Evolutionary conservation across 2,888 invertebrate genomes (phyloP).

Genomic region (Erebia ligea): DNA sequence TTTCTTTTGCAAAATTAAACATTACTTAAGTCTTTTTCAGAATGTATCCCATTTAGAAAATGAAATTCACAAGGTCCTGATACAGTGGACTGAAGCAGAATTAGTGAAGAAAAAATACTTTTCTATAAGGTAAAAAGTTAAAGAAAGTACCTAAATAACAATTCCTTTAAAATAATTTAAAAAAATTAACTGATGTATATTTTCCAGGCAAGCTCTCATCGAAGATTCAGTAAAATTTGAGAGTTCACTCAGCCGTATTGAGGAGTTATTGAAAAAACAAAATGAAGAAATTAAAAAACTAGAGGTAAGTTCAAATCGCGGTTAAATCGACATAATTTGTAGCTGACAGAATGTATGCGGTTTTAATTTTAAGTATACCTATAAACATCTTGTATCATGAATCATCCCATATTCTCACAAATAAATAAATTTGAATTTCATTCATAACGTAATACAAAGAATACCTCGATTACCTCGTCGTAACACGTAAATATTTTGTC

Average conservation of each 20-base stretch:
- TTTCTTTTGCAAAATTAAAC: not conserved
- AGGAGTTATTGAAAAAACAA: conserved; percentile 86
- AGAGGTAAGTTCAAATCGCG: conserved; percentile 76
- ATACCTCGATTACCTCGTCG: no score
- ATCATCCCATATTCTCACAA: no score
- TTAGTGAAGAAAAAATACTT: conserved; percentile 90
- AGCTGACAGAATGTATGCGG: no score
- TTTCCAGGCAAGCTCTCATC: conserved; percentile 82
- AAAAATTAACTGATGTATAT: not conserved
- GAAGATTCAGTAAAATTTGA: conserved; percentile 89
- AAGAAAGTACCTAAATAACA: not conserved
- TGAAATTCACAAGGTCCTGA: conserved; percentile 90
- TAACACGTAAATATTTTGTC: not conserved
- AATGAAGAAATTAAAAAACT: conserved; percentile 89
- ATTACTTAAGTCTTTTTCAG: conserved; percentile 62
- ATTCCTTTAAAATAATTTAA: not conserved
- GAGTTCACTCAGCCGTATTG: conserved; percentile 87
- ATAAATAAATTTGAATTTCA: no score
- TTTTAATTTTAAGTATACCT: no score
- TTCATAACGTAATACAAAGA: no score
- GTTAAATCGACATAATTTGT: not conserved
- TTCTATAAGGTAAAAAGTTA: conserved; percentile 82
- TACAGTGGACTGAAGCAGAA: conserved; percentile 92
- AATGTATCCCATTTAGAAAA: conserved; percentile 89
- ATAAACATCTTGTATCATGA: no score